These are phyloP conservation scores for Cavia aperea DNA, from an alignment of 2,113 vertebrate genomes.

Conservation along the genomic window DNA sequence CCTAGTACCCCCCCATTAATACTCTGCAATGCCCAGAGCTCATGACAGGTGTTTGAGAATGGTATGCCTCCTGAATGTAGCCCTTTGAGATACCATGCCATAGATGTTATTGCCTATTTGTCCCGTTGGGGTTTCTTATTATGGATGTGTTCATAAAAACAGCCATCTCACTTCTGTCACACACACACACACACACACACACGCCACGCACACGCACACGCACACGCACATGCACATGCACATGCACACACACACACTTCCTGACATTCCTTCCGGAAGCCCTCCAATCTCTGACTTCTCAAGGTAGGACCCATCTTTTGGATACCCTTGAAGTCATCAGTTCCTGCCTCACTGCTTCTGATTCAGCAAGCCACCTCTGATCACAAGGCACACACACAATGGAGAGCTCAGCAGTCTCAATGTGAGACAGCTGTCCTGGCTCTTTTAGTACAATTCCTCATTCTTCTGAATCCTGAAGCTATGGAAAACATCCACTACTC, in stretches of 20 bases:
- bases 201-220: not conserved
- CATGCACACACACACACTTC: not conserved
- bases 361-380: not conserved
- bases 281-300: not conserved
- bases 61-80: not conserved
- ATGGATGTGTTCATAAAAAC: not conserved
- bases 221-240: not conserved
- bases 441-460: not conserved
- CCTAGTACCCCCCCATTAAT: not conserved
- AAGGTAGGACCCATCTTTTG: not conserved
- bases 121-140: not conserved
- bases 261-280: not conserved
- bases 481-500: not conserved
- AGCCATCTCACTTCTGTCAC: not conserved
- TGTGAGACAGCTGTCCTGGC: too few species aligned
- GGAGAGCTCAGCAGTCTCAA: not conserved
- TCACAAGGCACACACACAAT: not conserved
- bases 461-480: not conserved
- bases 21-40: not conserved
- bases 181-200: not conserved
- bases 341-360: not conserved
- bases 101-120: not conserved
- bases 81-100: not conserved
- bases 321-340: not conserved
- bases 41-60: not conserved